Percentiles rank a stretch among this genome's conserved stretches.
These are phyloP conservation scores for Rhagoletis pomonella DNA, from an alignment of 1,140 invertebrate genomes.

Conservation along the genomic window DNA sequence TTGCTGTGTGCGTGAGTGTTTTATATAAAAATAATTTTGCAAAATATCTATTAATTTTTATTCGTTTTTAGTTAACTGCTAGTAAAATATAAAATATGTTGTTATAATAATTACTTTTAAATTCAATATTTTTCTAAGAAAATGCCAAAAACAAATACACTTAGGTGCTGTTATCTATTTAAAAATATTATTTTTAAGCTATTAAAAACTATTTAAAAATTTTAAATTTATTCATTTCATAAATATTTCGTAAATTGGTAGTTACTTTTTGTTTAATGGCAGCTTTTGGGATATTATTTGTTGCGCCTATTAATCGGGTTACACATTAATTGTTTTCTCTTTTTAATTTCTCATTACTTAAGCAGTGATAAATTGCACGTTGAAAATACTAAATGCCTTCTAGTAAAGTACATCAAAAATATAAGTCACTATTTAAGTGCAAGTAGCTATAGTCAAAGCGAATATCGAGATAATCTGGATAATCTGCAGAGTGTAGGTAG, in stretches of 20 bases:
- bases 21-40: neutral
- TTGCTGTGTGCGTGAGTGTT: neutral
- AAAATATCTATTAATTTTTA: neutral
- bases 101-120: neutral
- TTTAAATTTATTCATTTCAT: neutral
- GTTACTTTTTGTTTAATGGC: neutral
- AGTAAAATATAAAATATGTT: neutral
- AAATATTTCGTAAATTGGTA: neutral
- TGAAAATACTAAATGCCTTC: too few species aligned
- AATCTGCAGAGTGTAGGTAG: too few species aligned
- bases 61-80: neutral
- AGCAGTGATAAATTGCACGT: too few species aligned
- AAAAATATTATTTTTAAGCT: too few species aligned
- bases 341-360: too few species aligned
- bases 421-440: too few species aligned
- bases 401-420: too few species aligned
- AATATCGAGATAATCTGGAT: too few species aligned
- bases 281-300: conserved; percentile 1
- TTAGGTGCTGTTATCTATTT: neutral
- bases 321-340: too few species aligned
- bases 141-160: conserved; percentile 10
- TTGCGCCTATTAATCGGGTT: neutral
- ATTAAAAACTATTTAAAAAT: too few species aligned
- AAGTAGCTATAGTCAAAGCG: too few species aligned
- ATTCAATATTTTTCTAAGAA: neutral